Evolutionary conservation across 2,888 invertebrate species (phyloP), one percentile per base, ranked within the genome.

Genomic region (Hecatera dysodea): DNA sequence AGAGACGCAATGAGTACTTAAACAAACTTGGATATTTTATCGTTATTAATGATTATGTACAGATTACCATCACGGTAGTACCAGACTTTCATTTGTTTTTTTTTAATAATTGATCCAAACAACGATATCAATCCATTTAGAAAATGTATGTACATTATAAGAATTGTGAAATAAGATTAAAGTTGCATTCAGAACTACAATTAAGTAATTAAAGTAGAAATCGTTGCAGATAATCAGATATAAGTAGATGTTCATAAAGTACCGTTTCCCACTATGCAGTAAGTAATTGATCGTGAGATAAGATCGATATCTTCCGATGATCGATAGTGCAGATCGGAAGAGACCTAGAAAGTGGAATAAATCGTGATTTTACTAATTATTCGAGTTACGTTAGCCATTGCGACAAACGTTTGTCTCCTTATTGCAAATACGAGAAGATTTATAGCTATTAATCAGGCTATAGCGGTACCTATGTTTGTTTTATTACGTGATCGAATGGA

Each of bases 291-390:
- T 84, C 84, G 89, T 73, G 53, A 84, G 91, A 91, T 90, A 89
- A 92, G 94, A 94, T 94, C 87, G 75, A 85, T 92, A 95, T 94
- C 94, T 89, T 75, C 76, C 82, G 88, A 92, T 93, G 93, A 92
- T 92, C 92, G 94, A 95, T 94, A 91, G 90, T 87, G 84, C 82
- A 86, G 87, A 91, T 93, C 91, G 90, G 92, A 92, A 91, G 91
- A 91, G 90, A 92, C 91, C 89, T 90, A 90, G 91, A 93, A 94
- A 95, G 93, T 91, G 89, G 91, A 88, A 91, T 93, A 93, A 90
- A 90, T 95, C 94, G 94, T 95, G 94, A 92, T 92, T 92, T 92
- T 91, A 90, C 91, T 94, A 94, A 95, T 95, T 94, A 93, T 93
- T 91, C 80, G 87, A 89, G 89, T 95, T 93, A 93, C 93, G 93